Percentiles rank a stretch among this genome's conserved stretches.
Conservation (phyloP, 2,797 vertebrate species). For the Cygnus olor region DNA sequence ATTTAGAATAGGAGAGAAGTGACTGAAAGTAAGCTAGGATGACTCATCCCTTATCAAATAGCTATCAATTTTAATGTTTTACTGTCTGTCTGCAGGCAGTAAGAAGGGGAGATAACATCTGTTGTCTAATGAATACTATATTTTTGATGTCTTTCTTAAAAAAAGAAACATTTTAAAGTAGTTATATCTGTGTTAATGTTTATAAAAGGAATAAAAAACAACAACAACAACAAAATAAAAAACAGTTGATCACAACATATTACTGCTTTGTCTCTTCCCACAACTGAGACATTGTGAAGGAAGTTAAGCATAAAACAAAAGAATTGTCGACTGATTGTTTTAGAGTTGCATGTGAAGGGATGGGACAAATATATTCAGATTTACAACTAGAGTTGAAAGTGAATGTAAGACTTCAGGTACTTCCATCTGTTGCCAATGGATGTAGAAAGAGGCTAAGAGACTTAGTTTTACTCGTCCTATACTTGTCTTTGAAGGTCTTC, state of each 20-base stretch:
- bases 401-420: not conserved
- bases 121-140: not conserved
- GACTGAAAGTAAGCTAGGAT: not conserved
- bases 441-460: not conserved
- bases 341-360: not conserved
- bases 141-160: not conserved
- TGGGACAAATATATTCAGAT: not conserved
- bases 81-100: not conserved
- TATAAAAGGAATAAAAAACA: not conserved
- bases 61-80: not conserved
- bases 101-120: not conserved
- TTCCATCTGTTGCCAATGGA: not conserved
- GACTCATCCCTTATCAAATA: slow-evolving; percentile 7
- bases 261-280: not conserved
- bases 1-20: not conserved
- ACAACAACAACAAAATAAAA: too few relatives aligned
- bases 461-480: not conserved
- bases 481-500: not conserved
- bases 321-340: not conserved
- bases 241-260: not conserved
- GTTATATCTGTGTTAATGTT: not conserved
- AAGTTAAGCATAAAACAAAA: not conserved
- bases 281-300: not conserved
- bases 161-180: not conserved
- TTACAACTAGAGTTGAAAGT: not conserved